Evolutionary conservation across 2,888 invertebrate genomes (phyloP).

Genomic region (Napeogenes inachia): DNA sequence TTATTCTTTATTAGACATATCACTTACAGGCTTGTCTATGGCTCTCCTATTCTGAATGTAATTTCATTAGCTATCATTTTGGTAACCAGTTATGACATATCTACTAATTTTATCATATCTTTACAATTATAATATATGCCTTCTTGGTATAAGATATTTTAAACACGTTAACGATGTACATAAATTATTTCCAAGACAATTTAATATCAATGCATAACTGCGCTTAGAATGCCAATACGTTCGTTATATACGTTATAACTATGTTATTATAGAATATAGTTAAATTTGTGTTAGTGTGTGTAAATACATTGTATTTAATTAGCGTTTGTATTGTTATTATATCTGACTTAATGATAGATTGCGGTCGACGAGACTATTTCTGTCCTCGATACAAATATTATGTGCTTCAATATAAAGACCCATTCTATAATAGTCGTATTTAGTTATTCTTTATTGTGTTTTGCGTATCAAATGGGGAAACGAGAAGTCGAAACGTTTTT

Average conservation of each 20-base stretch:
- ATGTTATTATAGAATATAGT: not conserved
- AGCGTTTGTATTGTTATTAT: not conserved
- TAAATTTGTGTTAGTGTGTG: not conserved
- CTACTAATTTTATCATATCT: too few species aligned
- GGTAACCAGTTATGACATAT: too few species aligned
- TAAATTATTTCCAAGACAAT: slow-evolving; percentile 36
- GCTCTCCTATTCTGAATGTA: too few species aligned
- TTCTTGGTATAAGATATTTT: not conserved
- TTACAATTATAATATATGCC: too few species aligned
- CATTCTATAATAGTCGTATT: too few species aligned
- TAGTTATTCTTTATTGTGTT: too few species aligned
- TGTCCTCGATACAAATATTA: slow-evolving; percentile 11
- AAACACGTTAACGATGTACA: slow-evolving; percentile 1
- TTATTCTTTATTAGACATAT: too few species aligned
- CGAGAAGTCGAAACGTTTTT: too few species aligned
- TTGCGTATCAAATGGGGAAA: too few species aligned
- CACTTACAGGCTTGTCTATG: too few species aligned
- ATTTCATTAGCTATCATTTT: too few species aligned
- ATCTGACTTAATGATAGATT: slow-evolving; percentile 39
- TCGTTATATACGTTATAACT: not conserved
- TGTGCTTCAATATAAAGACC: too few species aligned
- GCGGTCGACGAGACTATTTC: slow-evolving; percentile 31
- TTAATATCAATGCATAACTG: slow-evolving; percentile 2
- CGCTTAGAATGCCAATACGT: not conserved
- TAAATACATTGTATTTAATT: not conserved